Conservation (phyloP, 2,797 vertebrate genomes). For the Coregonus ussuriensis region DNA sequence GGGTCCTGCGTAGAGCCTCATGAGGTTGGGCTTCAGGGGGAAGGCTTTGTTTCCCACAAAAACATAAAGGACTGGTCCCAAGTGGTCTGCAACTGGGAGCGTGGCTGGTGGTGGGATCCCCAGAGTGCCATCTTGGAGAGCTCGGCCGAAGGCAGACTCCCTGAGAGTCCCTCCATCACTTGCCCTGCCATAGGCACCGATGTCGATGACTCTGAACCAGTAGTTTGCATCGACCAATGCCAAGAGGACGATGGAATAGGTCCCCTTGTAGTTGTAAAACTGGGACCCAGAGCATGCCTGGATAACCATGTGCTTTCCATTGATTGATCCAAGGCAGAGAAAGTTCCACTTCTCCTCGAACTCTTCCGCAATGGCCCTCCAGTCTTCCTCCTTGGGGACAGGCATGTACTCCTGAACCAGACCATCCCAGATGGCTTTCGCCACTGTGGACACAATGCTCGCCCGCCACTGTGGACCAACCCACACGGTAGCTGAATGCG, state of each 20-base stretch:
- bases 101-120: too few species aligned
- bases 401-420: too few species aligned
- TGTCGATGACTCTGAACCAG: not conserved
- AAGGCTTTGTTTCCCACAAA: too few species aligned
- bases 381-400: not conserved
- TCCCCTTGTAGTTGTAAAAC: slow-evolving; percentile 6
- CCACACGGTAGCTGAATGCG: not conserved
- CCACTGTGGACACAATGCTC: too few species aligned
- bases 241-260: not conserved
- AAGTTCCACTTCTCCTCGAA: not conserved
- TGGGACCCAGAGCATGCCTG: not conserved
- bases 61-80: too few species aligned
- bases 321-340: not conserved
- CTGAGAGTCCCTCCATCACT: slow-evolving; percentile 3
- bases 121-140: not conserved
- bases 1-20: too few species aligned
- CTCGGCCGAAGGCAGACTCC: not conserved
- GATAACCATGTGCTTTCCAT: slow-evolving; percentile 2
- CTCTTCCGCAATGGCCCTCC: not conserved
- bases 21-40: too few species aligned
- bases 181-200: not conserved
- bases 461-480: not conserved
- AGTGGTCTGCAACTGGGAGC: too few species aligned
- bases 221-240: not conserved
- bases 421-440: too few species aligned